These are phyloP conservation scores for Dolichallabes microphthalmus DNA, from an alignment of 2,113 vertebrate species.

Conservation along the genomic window DNA sequence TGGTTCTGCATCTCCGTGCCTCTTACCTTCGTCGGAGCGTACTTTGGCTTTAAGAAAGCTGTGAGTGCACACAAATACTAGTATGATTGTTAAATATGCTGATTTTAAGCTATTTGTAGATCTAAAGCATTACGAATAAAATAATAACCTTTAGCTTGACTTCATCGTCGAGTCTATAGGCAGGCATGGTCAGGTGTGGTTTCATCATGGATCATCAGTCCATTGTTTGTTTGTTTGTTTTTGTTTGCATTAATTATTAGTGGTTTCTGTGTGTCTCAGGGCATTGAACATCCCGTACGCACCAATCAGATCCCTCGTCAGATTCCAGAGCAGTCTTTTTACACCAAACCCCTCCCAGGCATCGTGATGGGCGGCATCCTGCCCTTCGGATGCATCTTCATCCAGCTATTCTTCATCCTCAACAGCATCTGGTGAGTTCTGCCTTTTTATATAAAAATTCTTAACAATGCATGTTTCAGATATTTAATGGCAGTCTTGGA, in stretches of 20 bases:
- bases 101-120: neutral
- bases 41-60: constrained; percentile 91
- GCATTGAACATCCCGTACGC: constrained; percentile 90
- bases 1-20: constrained; percentile 96
- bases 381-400: constrained; percentile 93
- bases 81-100: too few species aligned
- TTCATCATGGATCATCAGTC: neutral
- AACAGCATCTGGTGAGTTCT: constrained; percentile 90
- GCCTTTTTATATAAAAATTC: neutral
- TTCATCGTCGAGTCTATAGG: neutral
- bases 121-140: neutral
- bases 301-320: constrained; percentile 95
- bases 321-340: constrained; percentile 93
- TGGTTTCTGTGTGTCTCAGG: constrained; percentile 64
- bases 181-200: neutral
- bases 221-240: neutral
- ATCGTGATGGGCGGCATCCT: constrained; percentile 93
- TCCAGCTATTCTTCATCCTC: constrained; percentile 94
- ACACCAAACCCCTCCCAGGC: constrained; percentile 88
- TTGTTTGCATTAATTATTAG: neutral
- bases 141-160: neutral
- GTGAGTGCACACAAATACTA: constrained; percentile 68
- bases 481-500: neutral
- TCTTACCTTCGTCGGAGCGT: constrained; percentile 88
- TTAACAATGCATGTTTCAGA: neutral